phyloP scores from a whole-genome alignment of 2,113 vertebrate genomes.

The Charadrius vociferus region DNA sequence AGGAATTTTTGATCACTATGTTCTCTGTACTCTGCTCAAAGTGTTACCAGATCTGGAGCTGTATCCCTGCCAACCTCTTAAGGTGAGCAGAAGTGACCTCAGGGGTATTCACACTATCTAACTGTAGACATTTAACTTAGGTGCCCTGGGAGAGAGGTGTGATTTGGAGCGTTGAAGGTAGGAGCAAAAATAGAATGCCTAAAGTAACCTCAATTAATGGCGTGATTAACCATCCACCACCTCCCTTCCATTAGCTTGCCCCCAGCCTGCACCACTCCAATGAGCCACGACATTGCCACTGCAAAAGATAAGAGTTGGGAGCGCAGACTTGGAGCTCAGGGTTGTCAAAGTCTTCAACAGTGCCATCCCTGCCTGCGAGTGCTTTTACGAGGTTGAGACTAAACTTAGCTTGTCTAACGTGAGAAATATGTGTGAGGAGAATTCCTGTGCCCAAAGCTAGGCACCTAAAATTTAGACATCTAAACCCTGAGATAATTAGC shows the following conservation, averaged over 20 bases:
- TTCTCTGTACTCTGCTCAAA: not conserved
- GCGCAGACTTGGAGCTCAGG: not conserved
- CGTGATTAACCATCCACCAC: not conserved
- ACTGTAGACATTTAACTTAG: not conserved
- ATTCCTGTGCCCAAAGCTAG: not conserved
- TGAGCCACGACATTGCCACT: not conserved
- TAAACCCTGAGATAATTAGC: not conserved
- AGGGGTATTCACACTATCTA: not conserved
- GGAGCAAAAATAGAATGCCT: not conserved
- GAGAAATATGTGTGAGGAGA: not conserved
- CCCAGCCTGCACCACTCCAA: not conserved
- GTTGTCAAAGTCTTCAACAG: not conserved
- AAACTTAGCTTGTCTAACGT: not conserved
- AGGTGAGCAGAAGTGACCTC: not conserved
- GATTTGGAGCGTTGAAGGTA: not conserved
- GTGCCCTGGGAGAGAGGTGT: not conserved
- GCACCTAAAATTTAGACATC: not conserved
- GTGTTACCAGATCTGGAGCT: not conserved
- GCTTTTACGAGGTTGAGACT: not conserved
- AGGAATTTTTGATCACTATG: not conserved
- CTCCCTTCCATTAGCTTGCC: not conserved
- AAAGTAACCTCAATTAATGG: not conserved
- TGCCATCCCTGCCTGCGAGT: not conserved
- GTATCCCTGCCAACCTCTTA: not conserved
- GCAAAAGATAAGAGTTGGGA: not conserved